Base-by-base conservation (phyloP, 1,140 invertebrate species). In the Drosophila azteca region DNA sequence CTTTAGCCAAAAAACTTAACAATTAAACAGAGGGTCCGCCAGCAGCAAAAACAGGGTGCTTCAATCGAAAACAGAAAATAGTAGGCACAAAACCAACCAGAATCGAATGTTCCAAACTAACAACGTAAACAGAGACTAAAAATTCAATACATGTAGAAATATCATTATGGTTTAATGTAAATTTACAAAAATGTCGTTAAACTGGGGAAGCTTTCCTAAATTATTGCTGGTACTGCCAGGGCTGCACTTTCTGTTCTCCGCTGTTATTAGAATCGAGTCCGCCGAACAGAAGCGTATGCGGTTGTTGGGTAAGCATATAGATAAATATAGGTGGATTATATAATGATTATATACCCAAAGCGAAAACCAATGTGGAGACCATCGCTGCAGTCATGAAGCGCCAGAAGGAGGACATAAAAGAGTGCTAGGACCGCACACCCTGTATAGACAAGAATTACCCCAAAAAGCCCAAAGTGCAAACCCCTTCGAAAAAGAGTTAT, bases 1-100 rank as follows among this genome's bases (percentile, higher is more conserved):
- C 66, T 60, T 82, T 82, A 66, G 54, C 66, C 57, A 61, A 59
- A 78, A 82, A 39, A 13, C 59, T 75, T 82, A 87, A 82, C 63
- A 81, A 82, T 71, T 76, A 87, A 82, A 67, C 45, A 66, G 55
- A 43, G 63, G 52, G 46, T 8, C 31, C 31, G 55, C 20, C 22
- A 1, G 0, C 2, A 13, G 0, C 35, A 13, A 13, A 39, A 59
- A 85, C 62, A 87, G 82, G 82, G 82, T 85, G 82, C 22, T 24
- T 24, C n/a, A 45, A 13, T 9, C 2, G 29, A 31, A 29, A 29
- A n/a, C 44, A 66, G 22, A 35, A 59, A 15, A 31, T n/a, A 13
- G 35, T 39, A 39, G 11, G 4, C 35, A 13, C 0, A 39, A 5
- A 39, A 11, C 5, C 11, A 35, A 11, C 3, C 0, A 13, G 11